Conservation (phyloP, 1,140 invertebrate genomes). For the Coboldia fuscipes region DNA sequence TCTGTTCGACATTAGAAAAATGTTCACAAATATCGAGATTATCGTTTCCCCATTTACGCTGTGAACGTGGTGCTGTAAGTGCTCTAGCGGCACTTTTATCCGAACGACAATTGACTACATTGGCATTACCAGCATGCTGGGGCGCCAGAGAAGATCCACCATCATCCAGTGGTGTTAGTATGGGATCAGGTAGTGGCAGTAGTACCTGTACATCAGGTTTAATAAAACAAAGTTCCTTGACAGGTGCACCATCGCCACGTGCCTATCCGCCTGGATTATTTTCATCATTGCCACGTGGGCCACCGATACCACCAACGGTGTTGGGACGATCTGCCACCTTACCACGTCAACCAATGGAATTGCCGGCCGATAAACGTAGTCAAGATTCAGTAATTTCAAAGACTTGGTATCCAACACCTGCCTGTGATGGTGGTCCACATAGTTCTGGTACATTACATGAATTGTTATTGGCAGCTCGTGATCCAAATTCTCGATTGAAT, state of each 20-base stretch:
- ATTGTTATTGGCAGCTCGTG: slow-evolving; percentile 23
- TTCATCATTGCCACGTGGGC: slow-evolving; percentile 23
- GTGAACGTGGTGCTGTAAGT: slow-evolving; percentile 26
- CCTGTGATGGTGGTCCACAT: slow-evolving; percentile 24
- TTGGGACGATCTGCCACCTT: slow-evolving; percentile 23
- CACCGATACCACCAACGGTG: slow-evolving; percentile 20
- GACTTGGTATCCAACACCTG: slow-evolving; percentile 25
- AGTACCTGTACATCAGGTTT: slow-evolving; percentile 12
- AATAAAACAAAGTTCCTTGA: slow-evolving; percentile 7
- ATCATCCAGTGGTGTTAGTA: slow-evolving; percentile 25
- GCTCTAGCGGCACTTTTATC: slow-evolving; percentile 24
- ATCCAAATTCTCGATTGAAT: slow-evolving; percentile 24
- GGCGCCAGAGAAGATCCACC: slow-evolving; percentile 25
- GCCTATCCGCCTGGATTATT: slow-evolving; percentile 11
- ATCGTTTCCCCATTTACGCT: slow-evolving; percentile 31
- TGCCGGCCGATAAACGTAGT: slow-evolving; percentile 23
- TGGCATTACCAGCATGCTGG: slow-evolving; percentile 29
- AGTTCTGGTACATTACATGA: slow-evolving; percentile 25
- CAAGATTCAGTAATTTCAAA: slow-evolving; percentile 29
- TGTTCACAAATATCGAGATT: slow-evolving; percentile 26
- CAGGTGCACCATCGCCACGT: slow-evolving; percentile 9
- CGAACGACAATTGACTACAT: slow-evolving; percentile 23
- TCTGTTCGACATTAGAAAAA: slow-evolving; percentile 23
- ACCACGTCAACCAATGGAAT: slow-evolving; percentile 22
- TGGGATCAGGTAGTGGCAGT: slow-evolving; percentile 25